These are phyloP conservation scores for Crioceris asparagi DNA, from an alignment of 2,888 invertebrate species.

Conservation along the genomic window DNA sequence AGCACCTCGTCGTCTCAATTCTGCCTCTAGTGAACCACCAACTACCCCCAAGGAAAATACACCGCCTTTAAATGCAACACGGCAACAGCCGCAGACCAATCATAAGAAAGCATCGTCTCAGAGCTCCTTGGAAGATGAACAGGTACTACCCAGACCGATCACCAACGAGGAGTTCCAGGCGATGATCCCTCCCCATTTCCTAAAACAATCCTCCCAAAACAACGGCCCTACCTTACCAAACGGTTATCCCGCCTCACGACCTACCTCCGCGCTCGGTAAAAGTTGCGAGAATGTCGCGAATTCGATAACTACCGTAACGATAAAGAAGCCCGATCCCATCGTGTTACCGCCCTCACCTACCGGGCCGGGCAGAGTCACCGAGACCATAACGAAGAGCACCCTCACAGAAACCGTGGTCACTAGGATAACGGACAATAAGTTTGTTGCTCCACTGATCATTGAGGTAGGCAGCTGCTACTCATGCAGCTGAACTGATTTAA, in stretches of 20 bases:
- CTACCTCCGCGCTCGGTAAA: constrained; percentile 21
- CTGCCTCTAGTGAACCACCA: constrained; percentile 16
- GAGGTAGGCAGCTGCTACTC: constrained; percentile 81
- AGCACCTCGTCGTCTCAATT: constrained; percentile 28
- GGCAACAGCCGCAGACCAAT: constrained; percentile 32
- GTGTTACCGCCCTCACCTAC: constrained; percentile 76
- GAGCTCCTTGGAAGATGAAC: constrained; percentile 42
- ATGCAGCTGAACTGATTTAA: too few species aligned
- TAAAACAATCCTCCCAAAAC: constrained; percentile 38
- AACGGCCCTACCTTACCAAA: constrained; percentile 21
- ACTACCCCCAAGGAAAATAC: constrained; percentile 5
- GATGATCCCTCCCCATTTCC: constrained; percentile 88
- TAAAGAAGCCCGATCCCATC: constrained; percentile 60
- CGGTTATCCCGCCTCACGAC: constrained; percentile 27
- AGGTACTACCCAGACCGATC: constrained; percentile 64
- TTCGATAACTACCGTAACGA: constrained; percentile 68
- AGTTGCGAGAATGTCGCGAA: constrained; percentile 34
- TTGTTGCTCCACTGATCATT: constrained; percentile 73
- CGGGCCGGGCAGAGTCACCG: constrained; percentile 77
- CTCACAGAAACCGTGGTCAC: constrained; percentile 93
- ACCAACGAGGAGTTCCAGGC: constrained; percentile 92
- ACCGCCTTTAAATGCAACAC: constrained; percentile 12
- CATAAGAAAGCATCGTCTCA: constrained; percentile 40
- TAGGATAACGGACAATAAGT: constrained; percentile 84
- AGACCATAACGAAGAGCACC: constrained; percentile 92